phyloP scores from a whole-genome alignment of 2,888 invertebrate genomes.

The Copidosoma aretas region DNA sequence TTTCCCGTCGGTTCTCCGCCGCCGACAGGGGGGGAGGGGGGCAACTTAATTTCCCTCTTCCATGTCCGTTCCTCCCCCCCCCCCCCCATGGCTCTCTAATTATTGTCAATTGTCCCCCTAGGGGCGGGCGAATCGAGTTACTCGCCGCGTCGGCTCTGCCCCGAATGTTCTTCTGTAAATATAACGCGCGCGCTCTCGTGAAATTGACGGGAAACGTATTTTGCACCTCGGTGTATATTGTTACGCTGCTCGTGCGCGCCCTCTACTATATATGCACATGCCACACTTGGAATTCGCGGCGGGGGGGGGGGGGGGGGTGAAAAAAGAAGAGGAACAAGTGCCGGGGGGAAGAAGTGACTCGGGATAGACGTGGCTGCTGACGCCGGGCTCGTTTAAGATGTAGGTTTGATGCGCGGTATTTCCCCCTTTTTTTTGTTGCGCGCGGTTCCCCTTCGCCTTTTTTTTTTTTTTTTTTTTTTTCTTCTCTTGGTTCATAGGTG shows the following conservation, averaged over 20 bases:
- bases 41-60: conserved; percentile 56
- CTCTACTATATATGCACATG: neutral
- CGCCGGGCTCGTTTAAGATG: conserved; percentile 33
- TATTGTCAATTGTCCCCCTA: conserved; percentile 57
- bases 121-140: too few species aligned
- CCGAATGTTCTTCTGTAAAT: conserved; percentile 59
- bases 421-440: neutral
- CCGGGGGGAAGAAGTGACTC: too few species aligned
- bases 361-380: conserved; percentile 9
- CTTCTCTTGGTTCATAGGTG: too few species aligned
- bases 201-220: conserved; percentile 4
- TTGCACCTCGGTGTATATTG: neutral
- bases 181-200: neutral
- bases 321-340: neutral
- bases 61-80: conserved; percentile 29
- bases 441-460: neutral
- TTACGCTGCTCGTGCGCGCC: neutral
- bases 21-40: too few species aligned
- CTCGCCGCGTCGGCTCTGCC: conserved; percentile 40
- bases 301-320: neutral
- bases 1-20: conserved; percentile 51
- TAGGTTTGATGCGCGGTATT: conserved; percentile 37
- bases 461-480: neutral
- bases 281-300: too few species aligned
- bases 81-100: conserved; percentile 53